Base-by-base conservation (phyloP, 1,140 invertebrate species). In the Anthonomus grandis region DNA sequence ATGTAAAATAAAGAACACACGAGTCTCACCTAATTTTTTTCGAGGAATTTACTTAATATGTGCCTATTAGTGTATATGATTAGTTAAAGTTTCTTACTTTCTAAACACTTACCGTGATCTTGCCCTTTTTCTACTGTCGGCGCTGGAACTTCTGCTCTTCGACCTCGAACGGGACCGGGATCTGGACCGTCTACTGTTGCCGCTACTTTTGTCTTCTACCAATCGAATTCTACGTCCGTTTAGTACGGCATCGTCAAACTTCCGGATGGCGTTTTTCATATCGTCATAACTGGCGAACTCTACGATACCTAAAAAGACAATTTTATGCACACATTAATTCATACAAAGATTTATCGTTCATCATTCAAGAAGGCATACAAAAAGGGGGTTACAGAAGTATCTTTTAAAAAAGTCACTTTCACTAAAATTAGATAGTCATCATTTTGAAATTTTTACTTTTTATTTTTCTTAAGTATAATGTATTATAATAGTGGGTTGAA, bases 251-350 rank as follows among this genome's bases (percentile, higher is more conserved):
- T 56, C 91, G 76, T 97, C 93, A 60, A 96, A 76, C 71, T 96
- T 96, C 57, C 96, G 91, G 57, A 97, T 81, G 1, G 95, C 95
- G 59, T 89, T 91, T 71, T 93, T 93, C 85, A 98, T 86, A 73
- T 97, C 95, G 0, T 88, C 86, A 69, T 87, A 85, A 0, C 87
- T 86, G 21, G 90, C 89, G 75, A 94, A 95, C 74, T 95, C 92
- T 4, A 95, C 91, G 69, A 95, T 90, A 41, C 50, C 48, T 50
- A 36, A 50, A 48, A 48, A 15, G 12, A 48, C 3, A 15, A 15
- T 12, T 17, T 17, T 13, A 41, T 41, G 18, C n/a, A 17, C 9
- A 39, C 5, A 39, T 39, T 3, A 34, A 34, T 10, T 2, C 31
- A 41, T 15, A 17, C 38, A 17, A 1, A 12, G 17, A 12, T 15